Conservation (phyloP, 2,113 vertebrate genomes). For the Chroicocephalus ridibundus region DNA sequence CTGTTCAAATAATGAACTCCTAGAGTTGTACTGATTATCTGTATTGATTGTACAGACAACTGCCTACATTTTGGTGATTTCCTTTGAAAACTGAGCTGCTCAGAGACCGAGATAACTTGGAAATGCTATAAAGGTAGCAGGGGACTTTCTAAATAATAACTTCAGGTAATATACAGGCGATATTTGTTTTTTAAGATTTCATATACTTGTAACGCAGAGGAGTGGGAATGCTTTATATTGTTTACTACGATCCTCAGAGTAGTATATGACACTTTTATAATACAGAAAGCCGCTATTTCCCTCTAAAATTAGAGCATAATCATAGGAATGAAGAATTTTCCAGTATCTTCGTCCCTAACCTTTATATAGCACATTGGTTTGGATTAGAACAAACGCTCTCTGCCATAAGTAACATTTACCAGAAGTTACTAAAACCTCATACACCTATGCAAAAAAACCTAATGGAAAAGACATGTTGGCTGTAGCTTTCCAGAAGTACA, state of each 20-base stretch:
- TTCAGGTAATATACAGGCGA: not conserved
- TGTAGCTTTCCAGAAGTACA: not conserved
- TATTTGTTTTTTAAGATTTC: not conserved
- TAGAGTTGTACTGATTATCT: not conserved
- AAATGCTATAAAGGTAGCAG: not conserved
- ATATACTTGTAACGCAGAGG: not conserved
- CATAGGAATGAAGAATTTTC: not conserved
- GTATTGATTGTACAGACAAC: not conserved
- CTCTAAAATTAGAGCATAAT: not conserved
- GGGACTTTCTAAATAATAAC: not conserved
- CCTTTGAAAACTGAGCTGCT: not conserved
- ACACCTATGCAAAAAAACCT: not conserved
- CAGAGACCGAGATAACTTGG: not conserved
- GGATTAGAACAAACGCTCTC: not conserved
- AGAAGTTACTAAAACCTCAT: slow-evolving; percentile 4
- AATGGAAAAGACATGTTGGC: not conserved
- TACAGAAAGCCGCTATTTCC: not conserved
- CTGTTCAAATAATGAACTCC: not conserved
- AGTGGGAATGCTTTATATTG: not conserved
- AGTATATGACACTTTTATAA: not conserved
- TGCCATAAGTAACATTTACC: not conserved
- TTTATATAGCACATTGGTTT: not conserved
- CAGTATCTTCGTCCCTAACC: not conserved
- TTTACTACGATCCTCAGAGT: not conserved
- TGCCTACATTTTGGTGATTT: not conserved